Evolutionary conservation across 2,797 vertebrate species (phyloP).

Genomic region (Vespertilio murinus): DNA sequence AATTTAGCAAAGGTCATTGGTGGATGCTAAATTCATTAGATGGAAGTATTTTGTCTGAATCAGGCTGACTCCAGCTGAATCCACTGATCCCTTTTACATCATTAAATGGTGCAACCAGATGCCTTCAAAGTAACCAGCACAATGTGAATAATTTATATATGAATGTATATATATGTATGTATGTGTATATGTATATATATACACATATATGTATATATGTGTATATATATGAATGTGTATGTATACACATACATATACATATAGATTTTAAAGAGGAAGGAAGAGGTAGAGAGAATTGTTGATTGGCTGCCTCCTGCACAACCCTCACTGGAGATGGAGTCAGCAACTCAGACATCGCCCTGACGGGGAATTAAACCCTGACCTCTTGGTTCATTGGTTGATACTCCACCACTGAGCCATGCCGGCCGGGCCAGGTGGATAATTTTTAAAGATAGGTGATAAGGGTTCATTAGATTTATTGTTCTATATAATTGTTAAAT

Average conservation of each 20-base stretch:
- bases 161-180: too few species aligned
- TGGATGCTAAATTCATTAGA: not conserved
- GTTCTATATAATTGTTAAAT: not conserved
- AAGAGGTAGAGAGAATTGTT: too few species aligned
- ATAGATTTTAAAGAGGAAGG: too few species aligned
- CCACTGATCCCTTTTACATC: not conserved
- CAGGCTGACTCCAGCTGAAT: not conserved
- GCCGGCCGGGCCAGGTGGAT: not conserved
- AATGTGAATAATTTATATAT: slow-evolving; percentile 3
- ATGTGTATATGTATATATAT: too few species aligned
- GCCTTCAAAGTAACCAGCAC: not conserved
- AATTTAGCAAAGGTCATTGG: not conserved
- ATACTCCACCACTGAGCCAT: too few species aligned
- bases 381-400: too few species aligned
- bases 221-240: too few species aligned
- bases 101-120: not conserved
- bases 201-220: slow-evolving; percentile 19
- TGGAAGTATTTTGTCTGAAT: not conserved
- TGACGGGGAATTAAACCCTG: too few species aligned
- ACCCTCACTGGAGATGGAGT: too few species aligned
- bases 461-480: not conserved
- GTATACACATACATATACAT: too few species aligned
- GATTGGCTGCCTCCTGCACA: too few species aligned
- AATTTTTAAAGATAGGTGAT: slow-evolving; percentile 13
- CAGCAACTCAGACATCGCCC: too few species aligned